Percentiles rank a stretch among this genome's conserved stretches.
phyloP scores from a whole-genome alignment of 2,888 invertebrate species.

The Pollenia griseotomentosa region DNA sequence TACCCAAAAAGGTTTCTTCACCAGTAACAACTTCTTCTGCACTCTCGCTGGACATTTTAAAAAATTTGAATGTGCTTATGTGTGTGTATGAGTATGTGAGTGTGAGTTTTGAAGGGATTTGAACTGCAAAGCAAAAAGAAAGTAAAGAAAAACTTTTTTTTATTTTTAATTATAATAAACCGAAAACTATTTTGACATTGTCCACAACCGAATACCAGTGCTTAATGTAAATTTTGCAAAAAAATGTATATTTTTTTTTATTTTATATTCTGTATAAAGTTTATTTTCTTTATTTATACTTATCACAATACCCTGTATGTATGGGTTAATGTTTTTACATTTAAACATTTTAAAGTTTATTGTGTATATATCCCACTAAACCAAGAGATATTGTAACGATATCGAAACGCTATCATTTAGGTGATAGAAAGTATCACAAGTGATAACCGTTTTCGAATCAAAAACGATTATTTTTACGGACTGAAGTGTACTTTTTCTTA shows the following conservation, averaged over 20 bases:
- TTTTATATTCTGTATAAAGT: slow-evolving; percentile 33
- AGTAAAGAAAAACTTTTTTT: slow-evolving; percentile 25
- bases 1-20: slow-evolving; percentile 89
- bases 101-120: slow-evolving; percentile 16
- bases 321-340: background rate
- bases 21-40: slow-evolving; percentile 75
- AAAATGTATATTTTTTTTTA: slow-evolving; percentile 43
- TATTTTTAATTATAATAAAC: background rate
- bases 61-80: slow-evolving; percentile 1
- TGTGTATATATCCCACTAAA: background rate
- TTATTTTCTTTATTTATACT: slow-evolving; percentile 29
- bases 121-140: slow-evolving; percentile 50
- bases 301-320: background rate
- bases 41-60: slow-evolving; percentile 78
- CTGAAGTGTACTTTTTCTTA: too few relatives aligned
- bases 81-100: background rate
- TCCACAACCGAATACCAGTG: slow-evolving; percentile 1
- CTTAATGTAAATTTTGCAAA: slow-evolving; percentile 54
- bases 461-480: too few relatives aligned
- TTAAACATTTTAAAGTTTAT: background rate
- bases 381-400: too few relatives aligned
- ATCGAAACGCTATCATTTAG: too few relatives aligned
- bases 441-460: too few relatives aligned
- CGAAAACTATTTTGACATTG: slow-evolving; percentile 14
- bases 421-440: too few relatives aligned